phyloP scores from a whole-genome alignment of 2,797 vertebrate genomes.

The Ctenochaetus hawaiiensis region DNA sequence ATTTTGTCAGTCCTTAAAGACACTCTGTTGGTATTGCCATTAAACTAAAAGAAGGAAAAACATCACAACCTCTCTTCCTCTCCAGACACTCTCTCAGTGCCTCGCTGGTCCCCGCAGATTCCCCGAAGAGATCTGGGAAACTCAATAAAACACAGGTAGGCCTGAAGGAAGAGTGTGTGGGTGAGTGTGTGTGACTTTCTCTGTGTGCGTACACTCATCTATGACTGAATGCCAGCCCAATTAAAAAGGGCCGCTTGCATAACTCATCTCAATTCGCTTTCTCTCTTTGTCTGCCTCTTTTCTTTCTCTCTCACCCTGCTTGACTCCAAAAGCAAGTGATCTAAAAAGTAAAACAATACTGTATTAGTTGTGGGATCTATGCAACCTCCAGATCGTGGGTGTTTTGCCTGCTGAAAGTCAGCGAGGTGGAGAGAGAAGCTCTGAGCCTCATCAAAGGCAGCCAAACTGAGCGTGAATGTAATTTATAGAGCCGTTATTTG shows the following conservation, averaged over 20 bases:
- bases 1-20: conserved; percentile 19
- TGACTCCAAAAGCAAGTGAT: conserved; percentile 61
- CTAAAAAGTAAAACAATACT: conserved; percentile 57
- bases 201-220: neutral
- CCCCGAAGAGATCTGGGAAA: conserved; percentile 98
- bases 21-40: conserved; percentile 17
- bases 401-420: conserved; percentile 49
- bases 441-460: conserved; percentile 25
- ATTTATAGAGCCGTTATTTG: conserved; percentile 38
- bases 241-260: conserved; percentile 63
- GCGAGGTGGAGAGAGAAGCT: conserved; percentile 40
- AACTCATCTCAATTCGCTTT: conserved; percentile 44
- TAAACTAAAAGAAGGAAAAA: neutral
- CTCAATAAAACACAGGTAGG: conserved; percentile 99
- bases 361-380: conserved; percentile 40
- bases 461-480: conserved; percentile 37
- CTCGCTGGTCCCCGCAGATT: conserved; percentile 99
- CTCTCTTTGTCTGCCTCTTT: conserved; percentile 18
- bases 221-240: conserved; percentile 62
- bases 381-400: conserved; percentile 50
- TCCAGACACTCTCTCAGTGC: conserved; percentile 97
- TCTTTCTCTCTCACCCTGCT: conserved; percentile 37
- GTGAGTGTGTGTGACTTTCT: conserved; percentile 14
- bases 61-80: conserved; percentile 19
- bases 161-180: conserved; percentile 23